A percentile compares a stretch with the other conserved stretches of the same genome.
phyloP scores from a whole-genome alignment of 2,888 invertebrate genomes.

The Tetanocera ferruginea region DNA sequence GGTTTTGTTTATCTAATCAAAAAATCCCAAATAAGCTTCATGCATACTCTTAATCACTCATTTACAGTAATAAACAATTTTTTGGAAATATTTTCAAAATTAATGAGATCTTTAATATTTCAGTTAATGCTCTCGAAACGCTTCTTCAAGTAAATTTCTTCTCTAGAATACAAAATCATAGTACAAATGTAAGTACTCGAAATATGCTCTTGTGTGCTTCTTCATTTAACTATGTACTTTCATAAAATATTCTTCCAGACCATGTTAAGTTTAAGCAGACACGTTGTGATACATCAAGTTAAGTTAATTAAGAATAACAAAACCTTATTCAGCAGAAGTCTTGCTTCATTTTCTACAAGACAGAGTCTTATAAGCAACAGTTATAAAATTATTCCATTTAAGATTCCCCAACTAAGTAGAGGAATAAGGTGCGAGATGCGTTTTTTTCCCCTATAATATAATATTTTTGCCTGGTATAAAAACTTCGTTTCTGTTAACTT shows the following conservation, averaged over 20 bases:
- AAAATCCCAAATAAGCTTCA: neutral
- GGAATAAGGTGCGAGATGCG: neutral
- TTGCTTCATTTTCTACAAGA: neutral
- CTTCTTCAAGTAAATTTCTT: neutral
- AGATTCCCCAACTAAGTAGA: neutral
- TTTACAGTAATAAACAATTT: neutral
- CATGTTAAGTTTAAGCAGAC: conserved; percentile 47
- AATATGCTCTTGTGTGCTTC: neutral
- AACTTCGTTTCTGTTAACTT: neutral
- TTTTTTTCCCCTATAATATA: neutral
- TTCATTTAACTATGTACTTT: conserved; percentile 5
- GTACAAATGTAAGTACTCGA: conserved; percentile 44
- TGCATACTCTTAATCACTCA: neutral
- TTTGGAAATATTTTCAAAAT: conserved; percentile 4
- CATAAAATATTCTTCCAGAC: conserved; percentile 33
- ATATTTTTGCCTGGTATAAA: neutral
- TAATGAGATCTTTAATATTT: conserved; percentile 6
- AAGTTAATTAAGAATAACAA: conserved; percentile 21
- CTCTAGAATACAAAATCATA: conserved; percentile 9
- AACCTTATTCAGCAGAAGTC: neutral
- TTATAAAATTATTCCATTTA: conserved; percentile 28
- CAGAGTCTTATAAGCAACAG: neutral
- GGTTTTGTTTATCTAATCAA: no score
- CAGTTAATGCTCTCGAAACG: neutral
- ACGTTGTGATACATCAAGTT: conserved; percentile 38